Conservation (phyloP, 2,797 vertebrate genomes). For the Tenualosa ilisha region DNA sequence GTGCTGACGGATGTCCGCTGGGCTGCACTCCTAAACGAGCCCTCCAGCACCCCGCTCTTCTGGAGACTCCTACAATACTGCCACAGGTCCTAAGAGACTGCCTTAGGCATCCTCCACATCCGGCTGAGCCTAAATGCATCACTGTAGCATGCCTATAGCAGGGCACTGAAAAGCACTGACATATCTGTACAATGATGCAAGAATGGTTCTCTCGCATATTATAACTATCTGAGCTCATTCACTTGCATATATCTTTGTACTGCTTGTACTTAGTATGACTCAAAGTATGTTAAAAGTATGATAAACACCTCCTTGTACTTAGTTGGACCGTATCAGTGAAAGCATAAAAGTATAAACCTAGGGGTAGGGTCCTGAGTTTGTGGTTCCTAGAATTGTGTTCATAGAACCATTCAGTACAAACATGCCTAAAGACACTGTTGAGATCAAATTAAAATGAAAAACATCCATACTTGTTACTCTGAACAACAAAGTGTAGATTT, state of each 20-base stretch:
- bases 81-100: not conserved
- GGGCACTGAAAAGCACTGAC: not conserved
- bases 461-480: too few relatives aligned
- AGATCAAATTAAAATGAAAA: too few relatives aligned
- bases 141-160: not conserved
- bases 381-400: too few relatives aligned
- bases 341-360: too few relatives aligned
- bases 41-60: not conserved
- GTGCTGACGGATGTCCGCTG: slow-evolving; percentile 68
- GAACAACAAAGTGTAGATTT: too few relatives aligned
- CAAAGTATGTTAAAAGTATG: too few relatives aligned
- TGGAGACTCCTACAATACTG: not conserved
- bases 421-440: not conserved
- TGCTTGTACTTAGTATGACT: too few relatives aligned
- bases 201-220: not conserved
- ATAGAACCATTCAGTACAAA: too few relatives aligned
- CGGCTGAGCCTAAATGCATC: not conserved
- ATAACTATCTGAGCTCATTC: not conserved
- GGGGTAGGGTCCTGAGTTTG: too few relatives aligned
- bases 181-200: not conserved
- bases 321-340: too few relatives aligned
- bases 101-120: not conserved
- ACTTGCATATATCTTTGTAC: too few relatives aligned
- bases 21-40: not conserved
- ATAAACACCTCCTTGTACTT: too few relatives aligned